Evolutionary conservation across 2,888 invertebrate species (phyloP), one percentile per base, ranked within the genome.

Genomic region (Archips xylosteana): DNA sequence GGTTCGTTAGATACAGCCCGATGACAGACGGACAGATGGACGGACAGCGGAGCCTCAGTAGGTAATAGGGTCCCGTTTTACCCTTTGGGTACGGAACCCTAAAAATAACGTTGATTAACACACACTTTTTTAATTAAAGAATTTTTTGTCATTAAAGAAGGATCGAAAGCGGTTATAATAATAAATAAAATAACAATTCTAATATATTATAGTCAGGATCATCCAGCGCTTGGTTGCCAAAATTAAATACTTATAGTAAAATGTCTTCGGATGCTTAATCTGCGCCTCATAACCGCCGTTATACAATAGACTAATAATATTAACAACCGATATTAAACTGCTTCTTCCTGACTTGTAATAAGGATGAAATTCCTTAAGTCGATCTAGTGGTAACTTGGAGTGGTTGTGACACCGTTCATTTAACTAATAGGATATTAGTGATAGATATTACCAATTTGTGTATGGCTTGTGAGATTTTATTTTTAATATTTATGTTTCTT

Each of bases 321-420:
- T 65, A 36, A 51, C 51, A 65, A 36, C 34, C 15, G 51, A n/a
- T 63, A 23, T 65, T 9, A 34, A 65, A 65, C 15, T 10, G 15
- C 36, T 10, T 10, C 15, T 47, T 65, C 6, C 36, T 51, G 15
- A 9, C 49, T 49, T 6, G 34, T 12, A 49, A 65, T 36, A 65
- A 12, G 49, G 65, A 36, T n/a, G 51, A 65, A 9, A 51, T 36
- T 36, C 5, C n/a, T 9, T 34, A 36, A 36, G 51, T 6, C 9
- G n/a, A 65, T 62, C 62, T 62, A 32, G 49, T 36, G 65, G 51
- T 12, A 64, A 51, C 65, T 65, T 47, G 3, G 36, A 51, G 36
- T 36, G 13, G 39, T 47, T 63, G 65, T 47, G 65, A 65, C 65
- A 65, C 51, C 51, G 51, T 65, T 65, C 34, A 65, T 65, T 65